Percentiles rank a stretch among this genome's conserved stretches.
These are phyloP conservation scores for Lycaon pictus DNA, from an alignment of 2,113 vertebrate species.

Conservation along the genomic window DNA sequence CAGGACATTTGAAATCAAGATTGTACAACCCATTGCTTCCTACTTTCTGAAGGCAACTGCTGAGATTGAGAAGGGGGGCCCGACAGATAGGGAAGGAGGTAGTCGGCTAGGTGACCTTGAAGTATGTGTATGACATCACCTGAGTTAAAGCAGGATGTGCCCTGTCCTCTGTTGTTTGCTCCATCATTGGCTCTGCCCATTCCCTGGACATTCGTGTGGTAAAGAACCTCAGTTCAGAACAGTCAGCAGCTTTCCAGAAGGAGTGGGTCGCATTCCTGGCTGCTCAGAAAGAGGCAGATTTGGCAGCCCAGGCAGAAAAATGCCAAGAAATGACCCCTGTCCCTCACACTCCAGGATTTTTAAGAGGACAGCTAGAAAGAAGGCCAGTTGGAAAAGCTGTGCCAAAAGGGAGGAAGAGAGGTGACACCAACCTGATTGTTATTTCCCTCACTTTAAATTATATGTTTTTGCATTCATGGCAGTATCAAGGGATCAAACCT, in stretches of 20 bases:
- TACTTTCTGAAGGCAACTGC: conserved; percentile 96
- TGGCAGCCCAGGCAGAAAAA: conserved; percentile 79
- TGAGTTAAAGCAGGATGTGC: conserved; percentile 89
- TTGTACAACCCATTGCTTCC: conserved; percentile 91
- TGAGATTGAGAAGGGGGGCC: conserved; percentile 92
- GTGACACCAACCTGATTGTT: not conserved
- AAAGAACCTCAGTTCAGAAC: conserved; percentile 89
- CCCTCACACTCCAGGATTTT: not conserved
- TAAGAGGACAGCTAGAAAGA: not conserved
- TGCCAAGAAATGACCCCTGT: conserved; percentile 78
- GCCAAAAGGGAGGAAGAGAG: not conserved
- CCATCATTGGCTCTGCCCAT: conserved; percentile 88
- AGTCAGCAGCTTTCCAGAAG: conserved; percentile 91
- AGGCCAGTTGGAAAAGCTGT: not conserved
- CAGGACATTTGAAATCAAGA: conserved; percentile 92
- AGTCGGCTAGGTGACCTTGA: conserved; percentile 87
- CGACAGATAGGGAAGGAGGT: conserved; percentile 91
- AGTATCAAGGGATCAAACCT: not conserved
- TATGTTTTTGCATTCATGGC: not conserved
- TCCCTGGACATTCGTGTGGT: conserved; percentile 93
- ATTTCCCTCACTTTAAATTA: not conserved
- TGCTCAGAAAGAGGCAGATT: conserved; percentile 84
- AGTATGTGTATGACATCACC: conserved; percentile 93
- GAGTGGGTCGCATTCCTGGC: conserved; percentile 88
- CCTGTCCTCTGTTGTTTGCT: conserved; percentile 88